Percentiles rank a stretch among this genome's conserved stretches.
Conservation (phyloP, 2,888 invertebrate genomes). For the Imbricaverruca yamaguchii region DNA sequence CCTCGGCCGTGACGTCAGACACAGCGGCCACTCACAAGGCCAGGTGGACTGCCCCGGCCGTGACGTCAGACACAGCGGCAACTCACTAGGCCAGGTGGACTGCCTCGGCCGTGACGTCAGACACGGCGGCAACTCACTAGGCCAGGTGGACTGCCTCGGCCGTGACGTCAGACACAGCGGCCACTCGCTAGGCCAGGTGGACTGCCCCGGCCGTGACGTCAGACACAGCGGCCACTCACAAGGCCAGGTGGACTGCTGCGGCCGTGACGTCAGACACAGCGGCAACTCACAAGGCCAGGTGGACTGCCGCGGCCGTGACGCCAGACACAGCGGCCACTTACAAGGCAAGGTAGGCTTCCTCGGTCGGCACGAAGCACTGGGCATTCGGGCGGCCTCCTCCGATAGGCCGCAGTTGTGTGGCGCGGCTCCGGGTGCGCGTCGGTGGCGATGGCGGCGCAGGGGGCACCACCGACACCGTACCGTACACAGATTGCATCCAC, state of each 20-base stretch:
- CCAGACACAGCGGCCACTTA: neutral
- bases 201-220: neutral
- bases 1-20: no score
- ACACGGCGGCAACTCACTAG: no score
- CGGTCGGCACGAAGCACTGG: neutral
- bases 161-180: no score
- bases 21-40: no score
- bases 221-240: neutral
- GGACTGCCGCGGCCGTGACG: neutral
- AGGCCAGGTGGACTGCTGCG: neutral
- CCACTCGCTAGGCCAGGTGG: no score
- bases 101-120: no score
- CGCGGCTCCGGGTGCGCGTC: neutral
- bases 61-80: no score
- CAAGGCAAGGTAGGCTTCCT: neutral
- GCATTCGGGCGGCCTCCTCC: neutral
- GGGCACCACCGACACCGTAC: neutral
- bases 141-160: no score
- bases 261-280: neutral
- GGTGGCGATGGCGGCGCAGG: neutral
- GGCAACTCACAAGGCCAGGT: neutral
- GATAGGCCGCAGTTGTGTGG: neutral
- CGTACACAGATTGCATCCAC: conserved; percentile 7
- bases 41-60: no score
- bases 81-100: no score